A percentile compares a stretch with the other conserved stretches of the same genome.
Conservation (phyloP, 2,888 invertebrate species). For the Ecliptopera silaceata region DNA sequence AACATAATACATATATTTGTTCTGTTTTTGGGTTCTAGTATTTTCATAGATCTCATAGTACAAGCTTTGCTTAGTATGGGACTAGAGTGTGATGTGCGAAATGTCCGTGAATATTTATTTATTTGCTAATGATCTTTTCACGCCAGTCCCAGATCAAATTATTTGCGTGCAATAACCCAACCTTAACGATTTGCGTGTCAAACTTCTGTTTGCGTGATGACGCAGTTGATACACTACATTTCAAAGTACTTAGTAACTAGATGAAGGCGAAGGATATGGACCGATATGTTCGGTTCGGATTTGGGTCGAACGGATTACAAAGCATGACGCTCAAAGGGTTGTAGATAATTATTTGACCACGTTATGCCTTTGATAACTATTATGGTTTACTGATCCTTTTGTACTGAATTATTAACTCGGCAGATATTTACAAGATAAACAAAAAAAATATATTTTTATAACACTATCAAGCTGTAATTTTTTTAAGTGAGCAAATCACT, state of each 20-base stretch:
- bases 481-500: no score
- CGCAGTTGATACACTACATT: conserved; percentile 9
- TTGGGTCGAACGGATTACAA: conserved; percentile 23
- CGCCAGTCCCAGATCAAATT: neutral
- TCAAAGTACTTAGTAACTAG: conserved; percentile 4
- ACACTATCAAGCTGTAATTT: no score
- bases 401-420: neutral
- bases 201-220: neutral
- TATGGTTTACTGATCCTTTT: conserved; percentile 7
- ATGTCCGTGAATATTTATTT: no score
- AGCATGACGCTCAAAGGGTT: conserved; percentile 25
- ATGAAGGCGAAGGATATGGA: conserved; percentile 13
- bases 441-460: no score
- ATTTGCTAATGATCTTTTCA: no score
- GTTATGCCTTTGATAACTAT: conserved; percentile 5
- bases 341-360: conserved; percentile 17
- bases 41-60: no score
- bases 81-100: no score
- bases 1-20: no score
- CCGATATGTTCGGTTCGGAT: conserved; percentile 23
- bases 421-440: neutral
- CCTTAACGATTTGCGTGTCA: neutral
- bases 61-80: no score
- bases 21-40: no score
- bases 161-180: neutral